phyloP scores from a whole-genome alignment of 2,113 vertebrate genomes.

The Brachyistius frenatus region DNA sequence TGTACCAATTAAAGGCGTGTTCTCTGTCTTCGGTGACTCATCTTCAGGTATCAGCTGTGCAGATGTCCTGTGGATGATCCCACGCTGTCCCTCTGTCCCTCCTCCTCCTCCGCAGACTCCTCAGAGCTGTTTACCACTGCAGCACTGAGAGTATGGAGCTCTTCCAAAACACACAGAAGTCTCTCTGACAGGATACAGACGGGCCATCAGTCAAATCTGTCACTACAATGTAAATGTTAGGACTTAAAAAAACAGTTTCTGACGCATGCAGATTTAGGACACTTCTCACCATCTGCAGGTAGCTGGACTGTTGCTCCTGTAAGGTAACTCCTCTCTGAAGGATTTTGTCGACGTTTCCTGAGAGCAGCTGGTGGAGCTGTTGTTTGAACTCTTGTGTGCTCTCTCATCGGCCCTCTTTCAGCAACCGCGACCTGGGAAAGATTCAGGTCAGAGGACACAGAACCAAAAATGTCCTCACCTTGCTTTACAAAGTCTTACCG shows the following conservation, averaged over 20 bases:
- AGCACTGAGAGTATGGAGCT: conserved; percentile 81
- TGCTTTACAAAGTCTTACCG: conserved; percentile 59
- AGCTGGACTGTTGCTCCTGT: conserved; percentile 37
- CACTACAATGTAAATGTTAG: conserved; percentile 26
- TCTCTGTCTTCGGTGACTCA: conserved; percentile 45
- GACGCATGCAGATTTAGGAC: conserved; percentile 6
- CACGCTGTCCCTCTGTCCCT: conserved; percentile 49
- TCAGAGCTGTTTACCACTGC: conserved; percentile 82
- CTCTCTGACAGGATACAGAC: conserved; percentile 68
- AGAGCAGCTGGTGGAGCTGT: conserved; percentile 30
- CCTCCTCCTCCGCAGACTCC: conserved; percentile 77
- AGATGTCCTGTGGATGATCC: conserved; percentile 22
- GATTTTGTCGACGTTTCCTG: conserved; percentile 27
- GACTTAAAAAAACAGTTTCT: conserved; percentile 11
- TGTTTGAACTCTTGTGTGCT: conserved; percentile 55
- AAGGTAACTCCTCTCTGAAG: conserved; percentile 40
- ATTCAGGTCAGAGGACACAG: conserved; percentile 33
- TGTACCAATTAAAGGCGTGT: conserved; percentile 51
- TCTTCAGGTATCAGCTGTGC: conserved; percentile 62
- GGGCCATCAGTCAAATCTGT: conserved; percentile 38
- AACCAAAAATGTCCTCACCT: conserved; percentile 17
- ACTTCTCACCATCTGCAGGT: conserved; percentile 57
- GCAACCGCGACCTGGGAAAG: conserved; percentile 69
- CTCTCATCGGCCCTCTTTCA: conserved; percentile 56
- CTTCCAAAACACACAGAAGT: conserved; percentile 77